Evolutionary conservation across 1,140 invertebrate genomes (phyloP), one percentile per base, ranked within the genome.

Genomic region (Scaptomyza montana): DNA sequence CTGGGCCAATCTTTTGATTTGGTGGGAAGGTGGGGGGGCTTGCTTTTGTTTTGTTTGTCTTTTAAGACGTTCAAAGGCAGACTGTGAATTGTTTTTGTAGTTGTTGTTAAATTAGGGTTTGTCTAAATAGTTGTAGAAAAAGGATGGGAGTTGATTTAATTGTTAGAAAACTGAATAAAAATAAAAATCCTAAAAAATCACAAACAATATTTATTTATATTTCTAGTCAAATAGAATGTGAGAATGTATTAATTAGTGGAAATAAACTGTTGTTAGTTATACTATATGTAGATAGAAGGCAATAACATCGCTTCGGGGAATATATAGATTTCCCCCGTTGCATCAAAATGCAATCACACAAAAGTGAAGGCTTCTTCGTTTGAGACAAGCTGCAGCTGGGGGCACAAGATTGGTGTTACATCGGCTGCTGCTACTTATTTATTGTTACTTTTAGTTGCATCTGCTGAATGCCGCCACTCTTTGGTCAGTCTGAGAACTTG

Each of bases 1-100:
- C 80, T 84, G 70, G 82, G 78, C 74, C 80, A 62, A 78, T 71
- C 73, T 61, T 54, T 66, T 36, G 8, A 7, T n/a, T n/a, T 33
- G 30, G 13, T 49, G 47, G 21, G 61, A 59, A 8, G 8, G 30
- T 7, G 30, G 13, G 59, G 47, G 47, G 61, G 59, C 61, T 61
- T 61, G 63, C 49, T 65, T 69, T 68, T 61, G 46, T 78, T 63
- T 78, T 77, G 68, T 72, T 76, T 74, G 21, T 25, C 21, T 43
- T 16, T 25, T 7, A 16, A 16, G 16, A 16, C 16, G 0, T 0
- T 16, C 16, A 16, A 16, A 16, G 1, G 16, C 16, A 16, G 16
- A 16, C 16, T 39, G 9, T 39, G 9, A 39, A 39, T 30, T 7
- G 8, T 16, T 50, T 28, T 66, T 25, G 2, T 25, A 1, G 2